Conservation (phyloP, 2,888 invertebrate species). For the Tuta absoluta region DNA sequence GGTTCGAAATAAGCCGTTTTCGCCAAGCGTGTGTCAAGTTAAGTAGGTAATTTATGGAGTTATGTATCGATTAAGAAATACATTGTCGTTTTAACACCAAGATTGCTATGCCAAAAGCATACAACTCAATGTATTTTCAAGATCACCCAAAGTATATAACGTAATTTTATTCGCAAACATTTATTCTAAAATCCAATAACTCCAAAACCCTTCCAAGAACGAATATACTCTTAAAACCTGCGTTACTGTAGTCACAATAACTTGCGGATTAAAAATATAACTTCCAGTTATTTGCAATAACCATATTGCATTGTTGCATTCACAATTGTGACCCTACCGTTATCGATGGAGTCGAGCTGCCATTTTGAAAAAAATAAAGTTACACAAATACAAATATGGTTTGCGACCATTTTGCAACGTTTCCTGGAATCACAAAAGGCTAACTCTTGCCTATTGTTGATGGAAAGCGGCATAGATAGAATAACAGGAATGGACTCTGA, state of each 20-base stretch:
- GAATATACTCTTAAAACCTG: slow-evolving; percentile 27
- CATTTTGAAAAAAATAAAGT: background rate
- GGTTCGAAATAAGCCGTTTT: no score
- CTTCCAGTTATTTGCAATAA: slow-evolving; percentile 54
- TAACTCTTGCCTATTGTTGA: slow-evolving; percentile 73
- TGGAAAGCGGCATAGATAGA: slow-evolving; percentile 24
- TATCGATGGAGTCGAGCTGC: slow-evolving; percentile 14
- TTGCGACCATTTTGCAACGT: slow-evolving; percentile 44
- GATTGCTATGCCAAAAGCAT: no score
- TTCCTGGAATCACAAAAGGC: slow-evolving; percentile 56
- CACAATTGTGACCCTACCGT: slow-evolving; percentile 52
- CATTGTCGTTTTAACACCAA: no score
- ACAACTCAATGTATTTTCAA: no score
- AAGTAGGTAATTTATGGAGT: no score
- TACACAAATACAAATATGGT: slow-evolving; percentile 72
- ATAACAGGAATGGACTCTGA: background rate
- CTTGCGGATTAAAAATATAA: slow-evolving; percentile 23
- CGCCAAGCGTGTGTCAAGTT: no score
- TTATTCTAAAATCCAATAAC: background rate
- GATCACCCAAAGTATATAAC: background rate
- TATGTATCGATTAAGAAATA: no score
- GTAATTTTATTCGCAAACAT: background rate
- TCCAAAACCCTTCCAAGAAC: slow-evolving; percentile 6
- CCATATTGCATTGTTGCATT: slow-evolving; percentile 50
- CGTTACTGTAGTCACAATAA: slow-evolving; percentile 20